These are phyloP conservation scores for Hemaris fuciformis DNA, from an alignment of 2,888 invertebrate species.

Conservation along the genomic window DNA sequence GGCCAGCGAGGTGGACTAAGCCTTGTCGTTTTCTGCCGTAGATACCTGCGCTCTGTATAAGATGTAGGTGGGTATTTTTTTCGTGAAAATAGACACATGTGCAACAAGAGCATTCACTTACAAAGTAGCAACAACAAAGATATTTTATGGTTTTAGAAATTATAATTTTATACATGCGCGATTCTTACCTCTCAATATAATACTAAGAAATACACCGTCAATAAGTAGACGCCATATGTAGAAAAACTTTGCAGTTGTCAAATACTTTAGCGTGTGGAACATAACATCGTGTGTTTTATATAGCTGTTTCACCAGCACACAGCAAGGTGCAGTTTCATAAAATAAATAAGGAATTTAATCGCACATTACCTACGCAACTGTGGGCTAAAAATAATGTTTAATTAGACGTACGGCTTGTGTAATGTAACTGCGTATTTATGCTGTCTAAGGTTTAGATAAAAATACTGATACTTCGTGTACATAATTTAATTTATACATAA, in stretches of 20 bases:
- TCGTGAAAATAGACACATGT: too few relatives aligned
- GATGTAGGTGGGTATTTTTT: too few relatives aligned
- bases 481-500: too few relatives aligned
- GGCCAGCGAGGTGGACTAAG: too few relatives aligned
- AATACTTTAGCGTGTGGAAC: conserved; percentile 22
- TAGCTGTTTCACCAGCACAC: conserved; percentile 16
- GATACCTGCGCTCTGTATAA: too few relatives aligned
- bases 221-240: background rate
- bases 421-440: background rate
- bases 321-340: conserved; percentile 20
- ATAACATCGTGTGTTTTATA: conserved; percentile 19
- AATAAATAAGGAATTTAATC: conserved; percentile 32
- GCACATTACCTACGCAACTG: background rate
- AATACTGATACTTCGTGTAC: too few relatives aligned
- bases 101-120: too few relatives aligned
- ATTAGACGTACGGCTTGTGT: background rate
- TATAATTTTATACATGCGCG: background rate
- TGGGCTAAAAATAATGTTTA: conserved; percentile 1
- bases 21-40: too few relatives aligned
- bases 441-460: background rate
- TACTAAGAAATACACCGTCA: background rate
- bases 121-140: too few relatives aligned
- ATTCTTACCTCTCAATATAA: background rate
- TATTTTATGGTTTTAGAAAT: too few relatives aligned
- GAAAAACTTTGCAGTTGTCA: conserved; percentile 14